Evolutionary conservation across 2,113 vertebrate genomes (phyloP).

Genomic region (Rhynchomys soricoides): DNA sequence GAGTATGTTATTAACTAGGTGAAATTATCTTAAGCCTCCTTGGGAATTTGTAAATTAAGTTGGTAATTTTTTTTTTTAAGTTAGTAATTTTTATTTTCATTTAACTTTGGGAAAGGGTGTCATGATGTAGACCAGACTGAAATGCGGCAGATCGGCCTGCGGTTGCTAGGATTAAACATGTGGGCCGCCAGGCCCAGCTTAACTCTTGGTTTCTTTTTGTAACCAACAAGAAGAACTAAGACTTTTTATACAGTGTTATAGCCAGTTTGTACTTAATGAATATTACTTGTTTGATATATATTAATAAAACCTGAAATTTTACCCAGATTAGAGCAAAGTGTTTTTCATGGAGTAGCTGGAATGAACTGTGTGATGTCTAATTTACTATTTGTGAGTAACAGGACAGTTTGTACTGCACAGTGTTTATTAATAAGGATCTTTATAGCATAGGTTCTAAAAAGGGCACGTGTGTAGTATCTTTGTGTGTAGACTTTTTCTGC

Average conservation of each 20-base stretch:
- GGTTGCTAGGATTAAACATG: not conserved
- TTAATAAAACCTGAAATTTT: not conserved
- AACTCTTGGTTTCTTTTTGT: conserved; percentile 22
- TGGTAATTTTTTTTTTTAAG: not conserved
- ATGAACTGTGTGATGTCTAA: not conserved
- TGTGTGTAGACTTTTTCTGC: not conserved
- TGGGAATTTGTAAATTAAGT: not conserved
- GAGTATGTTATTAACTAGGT: not conserved
- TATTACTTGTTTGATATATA: conserved; percentile 15
- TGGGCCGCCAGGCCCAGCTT: not conserved
- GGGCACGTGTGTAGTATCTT: not conserved
- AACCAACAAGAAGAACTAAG: not conserved
- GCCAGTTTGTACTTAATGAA: not conserved
- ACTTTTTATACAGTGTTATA: not conserved
- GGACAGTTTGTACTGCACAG: not conserved
- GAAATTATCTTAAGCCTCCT: not conserved
- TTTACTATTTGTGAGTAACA: not conserved
- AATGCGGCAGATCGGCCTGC: not conserved
- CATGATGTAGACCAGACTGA: not conserved
- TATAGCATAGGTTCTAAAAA: not conserved
- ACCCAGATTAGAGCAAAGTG: not conserved
- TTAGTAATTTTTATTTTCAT: not conserved
- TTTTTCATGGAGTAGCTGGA: not conserved
- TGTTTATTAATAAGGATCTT: not conserved
- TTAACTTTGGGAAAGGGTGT: not conserved